phyloP scores from a whole-genome alignment of 2,888 invertebrate species.

The Luperina nickerlii region DNA sequence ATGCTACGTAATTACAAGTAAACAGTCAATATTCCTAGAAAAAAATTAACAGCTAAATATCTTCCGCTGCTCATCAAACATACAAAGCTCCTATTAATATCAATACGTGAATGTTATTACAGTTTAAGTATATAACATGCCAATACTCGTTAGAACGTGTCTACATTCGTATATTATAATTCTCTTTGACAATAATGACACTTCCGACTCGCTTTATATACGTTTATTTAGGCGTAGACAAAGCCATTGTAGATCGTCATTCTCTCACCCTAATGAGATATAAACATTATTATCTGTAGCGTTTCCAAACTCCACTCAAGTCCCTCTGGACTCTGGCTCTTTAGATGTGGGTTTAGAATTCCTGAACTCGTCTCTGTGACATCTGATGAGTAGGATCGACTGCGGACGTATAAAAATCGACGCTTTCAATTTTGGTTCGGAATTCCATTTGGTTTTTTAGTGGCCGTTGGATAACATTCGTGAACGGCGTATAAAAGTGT shows the following conservation, averaged over 20 bases:
- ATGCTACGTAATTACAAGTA: not conserved
- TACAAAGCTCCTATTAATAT: slow-evolving; percentile 2
- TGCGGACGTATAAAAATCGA: slow-evolving; percentile 59
- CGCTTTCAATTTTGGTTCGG: slow-evolving; percentile 59
- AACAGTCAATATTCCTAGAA: not conserved
- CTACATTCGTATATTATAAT: slow-evolving; percentile 53
- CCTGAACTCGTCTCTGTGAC: slow-evolving; percentile 53
- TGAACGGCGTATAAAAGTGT: slow-evolving; percentile 56
- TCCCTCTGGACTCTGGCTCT: slow-evolving; percentile 42
- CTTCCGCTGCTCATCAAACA: slow-evolving; percentile 2
- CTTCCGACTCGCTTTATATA: slow-evolving; percentile 45
- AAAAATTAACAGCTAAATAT: slow-evolving; percentile 5
- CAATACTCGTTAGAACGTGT: slow-evolving; percentile 43
- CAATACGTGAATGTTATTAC: slow-evolving; percentile 8
- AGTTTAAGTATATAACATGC: slow-evolving; percentile 27
- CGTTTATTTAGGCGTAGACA: slow-evolving; percentile 58
- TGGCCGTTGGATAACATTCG: slow-evolving; percentile 57
- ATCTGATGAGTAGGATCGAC: slow-evolving; percentile 63
- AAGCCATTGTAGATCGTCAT: slow-evolving; percentile 47
- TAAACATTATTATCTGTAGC: slow-evolving; percentile 62
- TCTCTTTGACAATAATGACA: slow-evolving; percentile 53
- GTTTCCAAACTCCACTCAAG: slow-evolving; percentile 48
- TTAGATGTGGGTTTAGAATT: slow-evolving; percentile 58
- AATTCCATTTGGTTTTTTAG: slow-evolving; percentile 64
- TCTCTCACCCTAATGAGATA: slow-evolving; percentile 60